Percentiles rank a stretch among this genome's conserved stretches.
Conservation (phyloP, 2,113 vertebrate genomes). For the Psittacula cyanocephala region DNA sequence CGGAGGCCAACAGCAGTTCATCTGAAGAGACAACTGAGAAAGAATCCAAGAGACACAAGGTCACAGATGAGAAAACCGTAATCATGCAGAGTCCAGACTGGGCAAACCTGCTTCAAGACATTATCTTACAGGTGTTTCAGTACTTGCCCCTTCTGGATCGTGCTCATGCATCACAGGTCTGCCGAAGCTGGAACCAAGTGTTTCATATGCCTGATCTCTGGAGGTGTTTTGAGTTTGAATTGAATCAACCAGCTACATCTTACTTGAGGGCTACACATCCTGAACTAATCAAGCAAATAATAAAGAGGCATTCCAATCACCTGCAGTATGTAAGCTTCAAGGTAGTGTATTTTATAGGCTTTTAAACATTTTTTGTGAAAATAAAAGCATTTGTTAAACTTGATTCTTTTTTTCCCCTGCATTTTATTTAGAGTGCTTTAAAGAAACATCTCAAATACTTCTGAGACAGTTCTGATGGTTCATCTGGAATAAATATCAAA, state of each 20-base stretch:
- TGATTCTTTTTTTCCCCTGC: fast-evolving
- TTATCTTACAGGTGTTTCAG: conserved; percentile 92
- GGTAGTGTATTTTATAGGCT: conserved; percentile 71
- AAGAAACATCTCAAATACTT: not conserved
- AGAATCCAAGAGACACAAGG: conserved; percentile 79
- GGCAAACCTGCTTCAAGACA: conserved; percentile 89
- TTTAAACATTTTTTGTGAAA: not conserved
- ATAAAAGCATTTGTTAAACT: not conserved
- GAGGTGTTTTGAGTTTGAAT: conserved; percentile 97
- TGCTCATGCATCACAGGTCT: conserved; percentile 93
- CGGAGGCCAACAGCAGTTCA: conserved; percentile 68
- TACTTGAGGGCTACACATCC: conserved; percentile 95
- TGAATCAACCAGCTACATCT: conserved; percentile 93
- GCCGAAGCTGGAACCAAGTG: conserved; percentile 91
- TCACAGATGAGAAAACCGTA: conserved; percentile 20
- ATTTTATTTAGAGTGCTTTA: not conserved
- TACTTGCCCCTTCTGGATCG: conserved; percentile 92
- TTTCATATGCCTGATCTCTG: conserved; percentile 98
- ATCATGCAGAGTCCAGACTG: conserved; percentile 72
- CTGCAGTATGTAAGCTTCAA: conserved; percentile 98
- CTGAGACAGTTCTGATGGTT: not conserved
- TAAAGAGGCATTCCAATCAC: conserved; percentile 95
- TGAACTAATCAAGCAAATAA: conserved; percentile 96
- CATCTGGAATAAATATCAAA: not conserved
- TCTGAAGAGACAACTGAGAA: conserved; percentile 70